phyloP scores from a whole-genome alignment of 2,113 vertebrate species.

The Calidris pygmaea region DNA sequence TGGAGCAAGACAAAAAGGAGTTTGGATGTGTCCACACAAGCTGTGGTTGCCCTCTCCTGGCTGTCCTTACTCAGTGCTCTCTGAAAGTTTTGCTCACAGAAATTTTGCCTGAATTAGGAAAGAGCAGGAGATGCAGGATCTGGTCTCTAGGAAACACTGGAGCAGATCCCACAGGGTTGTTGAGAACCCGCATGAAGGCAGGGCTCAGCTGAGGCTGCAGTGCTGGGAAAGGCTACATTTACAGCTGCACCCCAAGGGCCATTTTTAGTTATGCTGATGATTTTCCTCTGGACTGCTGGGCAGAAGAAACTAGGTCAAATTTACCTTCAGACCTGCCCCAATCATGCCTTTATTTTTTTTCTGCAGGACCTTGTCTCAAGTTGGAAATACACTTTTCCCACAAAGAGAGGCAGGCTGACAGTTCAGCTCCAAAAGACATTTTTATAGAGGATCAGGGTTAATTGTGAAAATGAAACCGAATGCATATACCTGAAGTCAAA shows the following conservation, averaged over 20 bases:
- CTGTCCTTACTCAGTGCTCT: not conserved
- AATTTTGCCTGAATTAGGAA: not conserved
- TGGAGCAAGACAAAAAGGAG: not conserved
- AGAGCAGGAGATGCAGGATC: not conserved
- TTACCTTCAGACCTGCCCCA: not conserved
- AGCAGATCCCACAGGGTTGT: not conserved
- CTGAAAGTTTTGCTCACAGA: not conserved
- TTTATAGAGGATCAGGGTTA: not conserved
- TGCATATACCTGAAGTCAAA: not conserved
- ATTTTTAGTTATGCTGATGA: not conserved
- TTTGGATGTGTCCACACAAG: not conserved
- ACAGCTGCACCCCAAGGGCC: not conserved
- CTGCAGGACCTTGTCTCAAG: not conserved
- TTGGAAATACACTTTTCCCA: not conserved
- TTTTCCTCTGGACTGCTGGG: not conserved
- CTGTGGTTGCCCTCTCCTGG: not conserved
- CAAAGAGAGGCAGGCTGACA: not conserved
- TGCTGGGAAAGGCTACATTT: not conserved
- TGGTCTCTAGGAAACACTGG: not conserved
- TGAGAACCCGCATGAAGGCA: rapidly evolving
- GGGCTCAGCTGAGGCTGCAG: not conserved
- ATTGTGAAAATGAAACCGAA: not conserved
- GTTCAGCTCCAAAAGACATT: not conserved
- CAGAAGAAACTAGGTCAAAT: not conserved
- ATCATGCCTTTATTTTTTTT: not conserved